Conservation (phyloP, 2,113 vertebrate species). For the Rhineura floridana region DNA sequence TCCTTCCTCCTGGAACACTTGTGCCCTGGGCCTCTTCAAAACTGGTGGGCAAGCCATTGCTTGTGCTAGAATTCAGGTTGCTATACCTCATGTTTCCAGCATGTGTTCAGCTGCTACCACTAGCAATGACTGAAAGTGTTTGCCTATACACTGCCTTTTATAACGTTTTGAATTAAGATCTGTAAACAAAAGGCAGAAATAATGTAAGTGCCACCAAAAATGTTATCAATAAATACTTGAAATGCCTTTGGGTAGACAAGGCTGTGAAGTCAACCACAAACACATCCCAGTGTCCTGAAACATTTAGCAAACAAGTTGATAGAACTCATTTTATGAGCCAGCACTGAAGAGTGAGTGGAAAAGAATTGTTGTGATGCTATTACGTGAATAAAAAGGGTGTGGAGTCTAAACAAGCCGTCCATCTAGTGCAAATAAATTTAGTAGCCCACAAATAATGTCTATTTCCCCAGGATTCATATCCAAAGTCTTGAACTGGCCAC, state of each 20-base stretch:
- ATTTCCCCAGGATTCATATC: background rate
- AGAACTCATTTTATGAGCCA: background rate
- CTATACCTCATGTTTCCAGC: background rate
- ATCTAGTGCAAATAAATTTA: background rate
- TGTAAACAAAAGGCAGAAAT: background rate
- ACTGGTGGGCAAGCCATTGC: background rate
- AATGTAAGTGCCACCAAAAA: background rate
- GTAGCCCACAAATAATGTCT: background rate
- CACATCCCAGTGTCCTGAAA: background rate
- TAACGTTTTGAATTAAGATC: background rate
- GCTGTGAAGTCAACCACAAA: background rate
- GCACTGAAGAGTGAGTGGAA: background rate
- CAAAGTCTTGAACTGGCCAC: background rate
- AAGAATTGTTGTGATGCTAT: background rate
- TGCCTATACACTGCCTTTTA: background rate
- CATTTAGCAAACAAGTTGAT: background rate
- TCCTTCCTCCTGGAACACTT: too few relatives aligned
- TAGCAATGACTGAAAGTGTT: background rate
- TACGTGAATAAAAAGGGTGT: background rate
- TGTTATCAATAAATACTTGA: background rate
- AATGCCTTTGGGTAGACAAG: background rate
- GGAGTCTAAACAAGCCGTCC: background rate
- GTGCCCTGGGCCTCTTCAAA: too few relatives aligned
- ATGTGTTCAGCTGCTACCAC: background rate
- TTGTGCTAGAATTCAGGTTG: background rate